Base-by-base conservation (phyloP, 1,140 invertebrate genomes). In the Probaryconus sp. region DNA sequence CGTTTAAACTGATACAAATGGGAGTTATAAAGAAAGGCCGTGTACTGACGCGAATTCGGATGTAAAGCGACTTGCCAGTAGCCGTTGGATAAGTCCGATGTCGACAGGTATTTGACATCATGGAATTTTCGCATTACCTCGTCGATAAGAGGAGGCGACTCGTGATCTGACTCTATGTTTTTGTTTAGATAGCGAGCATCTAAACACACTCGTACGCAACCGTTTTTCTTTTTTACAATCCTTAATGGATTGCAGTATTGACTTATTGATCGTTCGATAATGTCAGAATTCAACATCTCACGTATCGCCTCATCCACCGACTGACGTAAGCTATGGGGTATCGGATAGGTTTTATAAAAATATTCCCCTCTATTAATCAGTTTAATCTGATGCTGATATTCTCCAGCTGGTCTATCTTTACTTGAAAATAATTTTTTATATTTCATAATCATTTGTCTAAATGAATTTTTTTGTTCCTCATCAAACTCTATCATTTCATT, bases 161-260 rank as follows among this genome's bases (percentile, higher is more conserved):
- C 37, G 7, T 17, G 9, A 16, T 40, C 80, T 1, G 73, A 11
- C 14, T 76, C 18, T 65, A 83, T 82, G 1, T 38, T 50, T 3
- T 58, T 38, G 63, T 84, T 84, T n/a, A 85, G 47, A 13, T 53
- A 58, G 10, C 81, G 21, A 0, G 80, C 83, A 64, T 85, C 81
- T 26, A 85, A 51, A 18, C 80, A 78, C 20, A 84, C 35, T 16
- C 82, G 50, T 1, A 84, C 70, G 0, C 67, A 38, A 0, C 71
- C 71, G 55, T 72, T 5, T 26, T 63, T 53, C n/a, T 83, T 83
- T 21, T 63, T 10, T 0, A 79, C 81, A 21, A 79, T 64, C 0
- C 75, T 58, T 3, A 84, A 40, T 2, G 81, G 82, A 50, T 79
- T 86, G 55, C 75, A 74, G 48, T 78, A 83, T 4, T 77, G 60